These are phyloP conservation scores for Apis laboriosa DNA, from an alignment of 1,140 invertebrate genomes.

Conservation along the genomic window DNA sequence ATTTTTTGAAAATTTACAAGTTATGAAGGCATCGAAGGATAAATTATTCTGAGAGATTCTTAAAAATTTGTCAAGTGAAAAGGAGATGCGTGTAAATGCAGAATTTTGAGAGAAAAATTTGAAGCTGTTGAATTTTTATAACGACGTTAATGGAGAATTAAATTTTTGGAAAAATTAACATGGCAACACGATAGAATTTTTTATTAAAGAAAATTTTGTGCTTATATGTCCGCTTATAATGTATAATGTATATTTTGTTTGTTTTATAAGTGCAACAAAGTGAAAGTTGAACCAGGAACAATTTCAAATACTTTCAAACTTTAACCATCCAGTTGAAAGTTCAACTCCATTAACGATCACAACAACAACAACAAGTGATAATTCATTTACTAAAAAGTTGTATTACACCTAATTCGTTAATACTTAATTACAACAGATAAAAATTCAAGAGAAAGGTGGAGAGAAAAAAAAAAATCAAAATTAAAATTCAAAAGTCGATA, in stretches of 20 bases:
- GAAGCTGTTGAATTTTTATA: background rate
- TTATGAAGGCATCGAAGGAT: no score
- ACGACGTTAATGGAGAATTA: no score
- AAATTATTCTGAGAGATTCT: background rate
- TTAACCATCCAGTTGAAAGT: slow-evolving; percentile 18
- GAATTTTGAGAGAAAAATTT: background rate
- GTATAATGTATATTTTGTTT: background rate
- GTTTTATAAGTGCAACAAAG: background rate
- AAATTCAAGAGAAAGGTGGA: background rate
- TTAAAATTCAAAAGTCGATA: no score
- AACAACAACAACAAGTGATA: background rate
- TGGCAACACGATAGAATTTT: background rate
- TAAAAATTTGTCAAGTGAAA: background rate
- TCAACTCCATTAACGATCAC: slow-evolving; percentile 8
- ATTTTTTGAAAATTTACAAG: no score
- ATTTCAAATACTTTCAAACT: slow-evolving; percentile 21
- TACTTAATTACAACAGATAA: background rate
- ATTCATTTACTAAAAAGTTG: background rate
- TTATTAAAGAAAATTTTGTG: background rate
- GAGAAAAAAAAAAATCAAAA: no score
- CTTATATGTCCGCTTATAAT: no score
- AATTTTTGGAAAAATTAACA: background rate
- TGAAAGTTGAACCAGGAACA: slow-evolving; percentile 22
- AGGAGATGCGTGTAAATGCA: background rate
- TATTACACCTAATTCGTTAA: background rate